These are phyloP conservation scores for Lepidurus arcticus DNA, from an alignment of 1,140 invertebrate species.

Conservation along the genomic window DNA sequence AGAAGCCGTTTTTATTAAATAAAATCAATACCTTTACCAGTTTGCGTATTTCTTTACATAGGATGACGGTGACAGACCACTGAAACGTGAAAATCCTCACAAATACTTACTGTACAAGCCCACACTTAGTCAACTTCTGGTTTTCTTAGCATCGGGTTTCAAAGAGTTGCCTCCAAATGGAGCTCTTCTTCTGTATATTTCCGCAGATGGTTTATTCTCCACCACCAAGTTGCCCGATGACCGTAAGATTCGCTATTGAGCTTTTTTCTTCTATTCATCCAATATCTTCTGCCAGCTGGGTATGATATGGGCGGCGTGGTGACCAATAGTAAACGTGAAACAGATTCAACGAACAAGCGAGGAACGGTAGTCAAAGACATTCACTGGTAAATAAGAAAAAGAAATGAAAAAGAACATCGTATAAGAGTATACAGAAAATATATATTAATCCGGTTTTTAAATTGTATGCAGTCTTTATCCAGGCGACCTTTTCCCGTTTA, in stretches of 20 bases:
- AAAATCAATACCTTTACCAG: neutral
- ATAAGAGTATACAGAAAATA: neutral
- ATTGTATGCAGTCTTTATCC: slow-evolving; percentile 68
- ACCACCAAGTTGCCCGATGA: slow-evolving; percentile 81
- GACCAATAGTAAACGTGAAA: slow-evolving; percentile 74
- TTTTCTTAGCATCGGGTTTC: slow-evolving; percentile 84
- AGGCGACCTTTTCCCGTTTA: slow-evolving; percentile 86
- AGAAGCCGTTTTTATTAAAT: neutral
- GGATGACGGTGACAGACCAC: slow-evolving; percentile 62
- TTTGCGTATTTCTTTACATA: slow-evolving; percentile 37
- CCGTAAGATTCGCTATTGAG: slow-evolving; percentile 54
- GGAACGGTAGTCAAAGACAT: slow-evolving; percentile 65
- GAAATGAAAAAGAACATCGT: neutral
- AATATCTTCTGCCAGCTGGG: slow-evolving; percentile 53
- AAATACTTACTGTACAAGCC: slow-evolving; percentile 95
- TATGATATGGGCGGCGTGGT: slow-evolving; percentile 88
- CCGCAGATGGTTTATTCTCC: slow-evolving; percentile 86
- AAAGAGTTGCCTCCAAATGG: slow-evolving; percentile 88
- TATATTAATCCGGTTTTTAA: neutral
- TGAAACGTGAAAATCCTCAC: slow-evolving; percentile 85
- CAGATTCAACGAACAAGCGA: slow-evolving; percentile 57
- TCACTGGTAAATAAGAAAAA: slow-evolving; percentile 53
- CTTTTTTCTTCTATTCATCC: neutral
- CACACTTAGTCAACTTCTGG: slow-evolving; percentile 85
- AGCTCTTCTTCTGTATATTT: slow-evolving; percentile 85